phyloP scores from a whole-genome alignment of 2,797 vertebrate genomes.

The Parambassis ranga region DNA sequence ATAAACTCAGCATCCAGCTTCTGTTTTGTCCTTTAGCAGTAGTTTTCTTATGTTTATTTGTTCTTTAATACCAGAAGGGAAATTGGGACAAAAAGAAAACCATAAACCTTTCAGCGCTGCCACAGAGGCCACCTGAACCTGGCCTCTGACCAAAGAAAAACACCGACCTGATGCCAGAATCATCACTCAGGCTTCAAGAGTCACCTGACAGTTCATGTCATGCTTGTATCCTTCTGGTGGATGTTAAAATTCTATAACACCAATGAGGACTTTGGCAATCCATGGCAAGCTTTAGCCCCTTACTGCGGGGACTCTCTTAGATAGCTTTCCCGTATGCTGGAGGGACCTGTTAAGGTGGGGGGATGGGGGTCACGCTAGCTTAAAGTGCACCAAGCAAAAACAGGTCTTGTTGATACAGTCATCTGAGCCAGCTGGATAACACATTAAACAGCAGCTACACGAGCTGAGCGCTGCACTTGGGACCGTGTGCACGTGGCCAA shows the following conservation, averaged over 20 bases:
- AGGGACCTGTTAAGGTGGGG: constrained; percentile 26
- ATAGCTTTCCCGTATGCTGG: constrained; percentile 45
- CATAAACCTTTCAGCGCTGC: constrained; percentile 1
- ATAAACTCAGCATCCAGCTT: neutral
- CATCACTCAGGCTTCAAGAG: constrained; percentile 29
- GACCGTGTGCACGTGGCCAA: constrained; percentile 56
- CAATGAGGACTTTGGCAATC: neutral
- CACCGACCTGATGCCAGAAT: constrained; percentile 43
- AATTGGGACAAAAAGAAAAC: neutral
- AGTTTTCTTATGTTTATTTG: neutral
- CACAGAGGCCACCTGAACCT: constrained; percentile 24
- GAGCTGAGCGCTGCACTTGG: constrained; percentile 22
- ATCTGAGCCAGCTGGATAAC: constrained; percentile 73
- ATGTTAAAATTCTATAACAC: constrained; percentile 19
- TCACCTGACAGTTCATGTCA: neutral
- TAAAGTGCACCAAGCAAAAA: constrained; percentile 53
- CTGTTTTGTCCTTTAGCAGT: neutral
- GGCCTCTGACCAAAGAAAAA: constrained; percentile 22
- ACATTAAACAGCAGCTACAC: constrained; percentile 50
- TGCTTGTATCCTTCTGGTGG: neutral
- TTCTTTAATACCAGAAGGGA: neutral
- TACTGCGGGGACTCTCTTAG: constrained; percentile 4
- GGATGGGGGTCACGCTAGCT: constrained; percentile 29
- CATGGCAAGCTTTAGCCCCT: constrained; percentile 7
- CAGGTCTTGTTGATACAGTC: constrained; percentile 72